A percentile compares a stretch with the other conserved stretches of the same genome.
These are phyloP conservation scores for Pristionchus fissidentatus DNA, from an alignment of 2,888 invertebrate genomes.

Conservation along the genomic window DNA sequence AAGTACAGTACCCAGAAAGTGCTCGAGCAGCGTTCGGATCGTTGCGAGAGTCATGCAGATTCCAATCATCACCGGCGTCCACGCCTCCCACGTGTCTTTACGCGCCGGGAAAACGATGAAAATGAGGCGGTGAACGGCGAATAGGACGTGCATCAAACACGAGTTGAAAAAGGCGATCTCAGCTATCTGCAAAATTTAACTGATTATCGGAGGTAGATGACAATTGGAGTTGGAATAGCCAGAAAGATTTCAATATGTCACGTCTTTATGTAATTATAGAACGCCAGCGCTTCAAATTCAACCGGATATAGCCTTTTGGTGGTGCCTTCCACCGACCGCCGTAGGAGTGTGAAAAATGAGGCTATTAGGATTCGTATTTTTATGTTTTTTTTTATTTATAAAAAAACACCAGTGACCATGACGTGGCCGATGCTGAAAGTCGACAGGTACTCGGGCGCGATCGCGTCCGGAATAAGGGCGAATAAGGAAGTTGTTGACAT, in stretches of 20 bases:
- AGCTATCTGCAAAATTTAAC: neutral
- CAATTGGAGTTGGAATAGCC: no score
- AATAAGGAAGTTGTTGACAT: neutral
- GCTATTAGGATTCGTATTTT: no score
- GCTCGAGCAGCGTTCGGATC: neutral
- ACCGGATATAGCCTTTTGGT: no score
- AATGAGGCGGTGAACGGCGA: slow-evolving; percentile 8
- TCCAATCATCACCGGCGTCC: neutral
- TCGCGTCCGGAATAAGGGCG: neutral
- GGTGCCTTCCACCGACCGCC: no score
- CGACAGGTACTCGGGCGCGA: neutral
- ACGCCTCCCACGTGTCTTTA: neutral
- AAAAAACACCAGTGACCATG: neutral
- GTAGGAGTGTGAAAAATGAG: no score
- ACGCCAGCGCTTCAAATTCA: no score
- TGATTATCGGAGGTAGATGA: no score
- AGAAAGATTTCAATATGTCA: no score
- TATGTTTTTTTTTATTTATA: no score
- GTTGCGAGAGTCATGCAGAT: neutral
- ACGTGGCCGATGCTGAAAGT: no score
- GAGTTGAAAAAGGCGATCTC: neutral
- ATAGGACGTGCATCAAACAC: neutral
- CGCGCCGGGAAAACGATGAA: neutral
- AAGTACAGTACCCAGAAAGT: neutral
- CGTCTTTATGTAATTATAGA: no score